Evolutionary conservation across 2,113 vertebrate genomes (phyloP).

Genomic region (Megaceryle maxima): DNA sequence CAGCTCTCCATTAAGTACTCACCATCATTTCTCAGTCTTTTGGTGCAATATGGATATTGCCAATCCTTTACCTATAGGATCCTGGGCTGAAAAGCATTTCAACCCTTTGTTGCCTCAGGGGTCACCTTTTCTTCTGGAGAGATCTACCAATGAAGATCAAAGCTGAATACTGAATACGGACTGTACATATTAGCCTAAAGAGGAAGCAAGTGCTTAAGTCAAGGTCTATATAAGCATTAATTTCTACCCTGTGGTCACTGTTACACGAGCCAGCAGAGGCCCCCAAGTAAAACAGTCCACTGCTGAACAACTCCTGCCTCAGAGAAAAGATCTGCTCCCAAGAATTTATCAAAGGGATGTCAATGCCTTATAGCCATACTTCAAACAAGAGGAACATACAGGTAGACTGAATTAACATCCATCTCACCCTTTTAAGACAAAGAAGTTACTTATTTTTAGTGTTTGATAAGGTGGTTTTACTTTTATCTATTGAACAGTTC

Average conservation of each 20-base stretch:
- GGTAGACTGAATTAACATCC: background rate
- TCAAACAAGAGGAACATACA: background rate
- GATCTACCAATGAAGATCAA: background rate
- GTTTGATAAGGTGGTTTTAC: background rate
- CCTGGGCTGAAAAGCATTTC: background rate
- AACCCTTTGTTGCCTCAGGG: background rate
- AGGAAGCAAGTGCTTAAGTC: background rate
- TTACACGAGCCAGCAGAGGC: background rate
- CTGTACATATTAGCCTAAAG: background rate
- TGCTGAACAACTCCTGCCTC: background rate
- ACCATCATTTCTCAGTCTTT: background rate
- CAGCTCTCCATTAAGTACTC: background rate
- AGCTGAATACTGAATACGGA: background rate
- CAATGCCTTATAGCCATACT: background rate
- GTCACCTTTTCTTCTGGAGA: background rate
- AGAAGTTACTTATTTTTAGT: background rate
- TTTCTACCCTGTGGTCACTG: background rate
- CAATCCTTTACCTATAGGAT: background rate
- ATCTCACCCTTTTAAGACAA: background rate
- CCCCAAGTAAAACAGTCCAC: background rate
- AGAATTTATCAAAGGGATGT: background rate
- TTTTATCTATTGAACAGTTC: background rate
- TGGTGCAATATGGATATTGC: background rate
- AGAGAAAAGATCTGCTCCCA: background rate
- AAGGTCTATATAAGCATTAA: too few species aligned